A percentile compares a stretch with the other conserved stretches of the same genome.
phyloP scores from a whole-genome alignment of 35 echinoderm and acorn worm genomes.

The Chiridota heheva region DNA sequence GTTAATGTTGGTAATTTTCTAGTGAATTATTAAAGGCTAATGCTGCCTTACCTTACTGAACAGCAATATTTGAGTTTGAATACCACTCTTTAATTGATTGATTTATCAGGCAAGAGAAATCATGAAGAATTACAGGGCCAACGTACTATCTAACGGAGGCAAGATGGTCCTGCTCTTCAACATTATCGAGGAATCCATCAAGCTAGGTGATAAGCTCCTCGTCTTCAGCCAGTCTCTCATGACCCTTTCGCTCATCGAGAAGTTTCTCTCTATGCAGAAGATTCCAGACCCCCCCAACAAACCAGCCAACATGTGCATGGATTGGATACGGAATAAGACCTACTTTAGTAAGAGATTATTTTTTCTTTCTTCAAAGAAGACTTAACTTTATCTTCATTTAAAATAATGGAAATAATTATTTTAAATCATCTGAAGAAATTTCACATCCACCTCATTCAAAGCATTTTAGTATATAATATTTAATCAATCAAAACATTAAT shows the following conservation, averaged over 20 bases:
- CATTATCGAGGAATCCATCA: conserved; percentile 84
- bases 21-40: too few species aligned
- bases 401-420: too few species aligned
- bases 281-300: conserved; percentile 74
- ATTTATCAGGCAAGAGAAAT: conserved; percentile 68
- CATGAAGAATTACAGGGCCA: conserved; percentile 88
- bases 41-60: too few species aligned
- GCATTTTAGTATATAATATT: neutral
- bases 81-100: too few species aligned
- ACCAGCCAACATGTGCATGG: conserved; percentile 54
- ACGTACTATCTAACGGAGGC: conserved; percentile 66
- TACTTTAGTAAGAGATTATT: conserved; percentile 83
- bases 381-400: neutral
- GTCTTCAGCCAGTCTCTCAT: conserved; percentile 97
- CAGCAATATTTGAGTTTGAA: too few species aligned
- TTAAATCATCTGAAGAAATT: neutral
- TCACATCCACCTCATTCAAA: neutral
- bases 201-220: conserved; percentile 76
- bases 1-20: too few species aligned
- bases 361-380: neutral
- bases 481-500: too few species aligned
- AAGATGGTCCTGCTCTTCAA: conserved; percentile 96
- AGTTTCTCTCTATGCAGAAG: conserved; percentile 67
- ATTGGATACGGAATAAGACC: conserved; percentile 82
- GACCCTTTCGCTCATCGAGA: conserved; percentile 81